Conservation (phyloP, 2,888 invertebrate genomes). For the Xestoiulus laeticollis region DNA sequence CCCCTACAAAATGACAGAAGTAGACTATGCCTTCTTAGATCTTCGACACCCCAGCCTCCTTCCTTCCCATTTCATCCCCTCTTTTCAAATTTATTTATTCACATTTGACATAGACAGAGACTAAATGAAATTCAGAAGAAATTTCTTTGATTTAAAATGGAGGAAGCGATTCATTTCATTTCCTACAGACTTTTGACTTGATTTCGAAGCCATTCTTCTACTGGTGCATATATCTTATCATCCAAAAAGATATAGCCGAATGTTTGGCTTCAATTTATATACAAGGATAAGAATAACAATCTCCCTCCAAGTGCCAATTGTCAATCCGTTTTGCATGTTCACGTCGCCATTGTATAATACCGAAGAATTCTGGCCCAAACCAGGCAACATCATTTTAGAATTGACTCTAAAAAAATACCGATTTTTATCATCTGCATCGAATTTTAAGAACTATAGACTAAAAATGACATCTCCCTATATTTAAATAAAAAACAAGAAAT, state of each 20-base stretch:
- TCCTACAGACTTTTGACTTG: constrained; percentile 26
- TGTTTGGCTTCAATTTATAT: constrained; percentile 19
- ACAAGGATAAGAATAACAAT: constrained; percentile 2
- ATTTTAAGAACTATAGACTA: background rate
- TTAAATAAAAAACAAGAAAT: background rate
- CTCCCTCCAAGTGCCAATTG: background rate
- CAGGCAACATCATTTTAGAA: background rate
- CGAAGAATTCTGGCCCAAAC: background rate
- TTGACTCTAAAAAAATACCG: background rate
- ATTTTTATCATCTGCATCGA: background rate
- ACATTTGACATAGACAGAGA: constrained; percentile 26
- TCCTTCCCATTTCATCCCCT: background rate
- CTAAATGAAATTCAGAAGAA: constrained; percentile 26
- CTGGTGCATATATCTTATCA: background rate
- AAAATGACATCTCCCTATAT: background rate
- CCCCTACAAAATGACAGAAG: background rate
- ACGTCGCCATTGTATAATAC: background rate
- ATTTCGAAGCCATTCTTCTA: background rate
- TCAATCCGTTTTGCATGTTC: background rate
- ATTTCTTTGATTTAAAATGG: constrained; percentile 8
- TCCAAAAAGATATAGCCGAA: background rate
- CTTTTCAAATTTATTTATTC: constrained; percentile 6
- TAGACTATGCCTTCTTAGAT: background rate
- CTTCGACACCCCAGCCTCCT: background rate
- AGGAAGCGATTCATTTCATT: constrained; percentile 11